These are phyloP conservation scores for Mesoclemmys tuberculata DNA, from an alignment of 2,113 vertebrate species.

Conservation along the genomic window DNA sequence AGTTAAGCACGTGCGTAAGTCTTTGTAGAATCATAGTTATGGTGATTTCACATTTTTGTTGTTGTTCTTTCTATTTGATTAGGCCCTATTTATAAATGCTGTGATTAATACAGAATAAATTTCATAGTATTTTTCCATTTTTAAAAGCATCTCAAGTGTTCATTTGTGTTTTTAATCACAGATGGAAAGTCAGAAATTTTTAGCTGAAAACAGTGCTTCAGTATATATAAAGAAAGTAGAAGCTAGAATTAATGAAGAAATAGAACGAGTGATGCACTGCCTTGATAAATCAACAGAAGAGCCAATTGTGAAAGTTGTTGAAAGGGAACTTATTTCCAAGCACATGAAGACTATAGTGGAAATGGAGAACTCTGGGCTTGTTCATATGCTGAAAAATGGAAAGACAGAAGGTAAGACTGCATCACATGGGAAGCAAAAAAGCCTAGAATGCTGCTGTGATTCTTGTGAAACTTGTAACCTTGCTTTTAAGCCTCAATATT, in stretches of 20 bases:
- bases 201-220: constrained; percentile 98
- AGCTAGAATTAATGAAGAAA: constrained; percentile 99
- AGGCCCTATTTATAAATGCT: background rate
- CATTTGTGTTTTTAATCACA: constrained; percentile 72
- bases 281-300: constrained; percentile 98
- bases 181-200: constrained; percentile 99
- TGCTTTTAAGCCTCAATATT: background rate
- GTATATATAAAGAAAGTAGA: constrained; percentile 99
- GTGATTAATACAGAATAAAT: background rate
- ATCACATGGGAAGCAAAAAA: background rate
- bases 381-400: constrained; percentile 99
- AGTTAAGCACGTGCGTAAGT: background rate
- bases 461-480: background rate
- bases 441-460: background rate
- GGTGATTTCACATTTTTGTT: background rate
- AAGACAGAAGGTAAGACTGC: constrained; percentile 93
- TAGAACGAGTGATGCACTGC: constrained; percentile 98
- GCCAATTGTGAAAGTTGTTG: constrained; percentile 98
- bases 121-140: background rate
- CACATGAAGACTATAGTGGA: constrained; percentile 99
- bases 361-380: constrained; percentile 99
- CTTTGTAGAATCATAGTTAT: background rate
- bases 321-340: constrained; percentile 97
- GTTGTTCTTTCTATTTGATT: background rate
- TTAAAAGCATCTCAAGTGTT: constrained; percentile 21